phyloP scores from a whole-genome alignment of 2,888 invertebrate species.

The Lithophane semibrunnea region DNA sequence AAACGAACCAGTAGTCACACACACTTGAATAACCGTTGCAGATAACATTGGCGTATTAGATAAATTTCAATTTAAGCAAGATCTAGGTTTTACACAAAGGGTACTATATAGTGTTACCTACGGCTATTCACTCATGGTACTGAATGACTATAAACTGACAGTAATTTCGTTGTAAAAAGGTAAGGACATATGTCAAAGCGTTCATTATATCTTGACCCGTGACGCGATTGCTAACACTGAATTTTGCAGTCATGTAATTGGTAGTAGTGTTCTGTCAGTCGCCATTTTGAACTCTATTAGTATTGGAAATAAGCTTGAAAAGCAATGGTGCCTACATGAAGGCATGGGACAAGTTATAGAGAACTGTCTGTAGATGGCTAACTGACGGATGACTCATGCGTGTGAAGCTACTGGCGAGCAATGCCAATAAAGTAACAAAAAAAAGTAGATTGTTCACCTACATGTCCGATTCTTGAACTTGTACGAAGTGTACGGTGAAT shows the following conservation, averaged over 20 bases:
- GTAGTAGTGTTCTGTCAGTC: too few species aligned
- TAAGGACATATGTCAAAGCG: too few species aligned
- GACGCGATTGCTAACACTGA: too few species aligned
- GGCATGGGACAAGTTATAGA: too few species aligned
- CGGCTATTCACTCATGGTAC: background rate
- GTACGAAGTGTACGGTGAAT: slow-evolving; percentile 21
- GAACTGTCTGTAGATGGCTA: background rate
- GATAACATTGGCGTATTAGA: background rate
- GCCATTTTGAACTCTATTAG: too few species aligned
- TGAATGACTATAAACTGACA: background rate
- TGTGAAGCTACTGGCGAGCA: background rate
- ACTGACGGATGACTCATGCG: slow-evolving; percentile 5
- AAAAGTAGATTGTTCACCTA: slow-evolving; percentile 20
- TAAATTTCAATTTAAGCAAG: background rate
- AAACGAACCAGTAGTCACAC: background rate
- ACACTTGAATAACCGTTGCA: background rate
- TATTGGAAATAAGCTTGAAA: too few species aligned
- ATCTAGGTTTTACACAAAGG: too few species aligned
- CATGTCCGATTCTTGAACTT: slow-evolving; percentile 46
- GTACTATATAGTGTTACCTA: background rate
- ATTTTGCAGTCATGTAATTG: too few species aligned
- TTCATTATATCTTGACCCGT: too few species aligned
- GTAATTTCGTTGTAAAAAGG: background rate
- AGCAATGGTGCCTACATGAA: too few species aligned
- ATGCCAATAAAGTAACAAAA: background rate